phyloP scores from a whole-genome alignment of 1,140 invertebrate species.

The Anastrepha ludens region DNA sequence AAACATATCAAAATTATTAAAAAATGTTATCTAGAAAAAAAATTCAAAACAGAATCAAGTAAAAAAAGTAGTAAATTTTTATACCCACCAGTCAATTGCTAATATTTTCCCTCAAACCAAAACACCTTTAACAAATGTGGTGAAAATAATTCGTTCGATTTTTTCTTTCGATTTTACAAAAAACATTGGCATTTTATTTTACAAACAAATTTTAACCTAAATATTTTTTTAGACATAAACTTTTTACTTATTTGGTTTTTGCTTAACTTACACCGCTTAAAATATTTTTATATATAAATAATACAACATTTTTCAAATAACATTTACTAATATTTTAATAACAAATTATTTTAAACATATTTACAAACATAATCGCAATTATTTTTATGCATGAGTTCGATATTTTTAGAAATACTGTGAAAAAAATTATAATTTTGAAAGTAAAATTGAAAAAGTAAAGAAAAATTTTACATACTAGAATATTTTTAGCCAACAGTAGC shows the following conservation, averaged over 20 bases:
- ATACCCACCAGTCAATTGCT: slow-evolving; percentile 23
- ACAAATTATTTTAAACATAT: slow-evolving; percentile 17
- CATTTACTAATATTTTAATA: background rate
- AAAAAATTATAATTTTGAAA: too few relatives aligned
- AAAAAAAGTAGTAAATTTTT: background rate
- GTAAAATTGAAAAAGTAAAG: too few relatives aligned
- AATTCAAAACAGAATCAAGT: background rate
- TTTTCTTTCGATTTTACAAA: slow-evolving; percentile 41
- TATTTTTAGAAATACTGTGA: too few relatives aligned
- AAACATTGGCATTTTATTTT: slow-evolving; percentile 41
- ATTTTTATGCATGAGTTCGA: background rate
- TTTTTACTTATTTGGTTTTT: slow-evolving; percentile 3
- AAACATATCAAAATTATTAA: background rate
- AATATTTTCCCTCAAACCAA: too few relatives aligned
- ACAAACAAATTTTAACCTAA: slow-evolving; percentile 24
- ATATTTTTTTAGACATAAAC: background rate
- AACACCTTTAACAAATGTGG: background rate
- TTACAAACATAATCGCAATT: slow-evolving; percentile 40
- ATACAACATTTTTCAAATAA: background rate
- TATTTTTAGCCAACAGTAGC: too few relatives aligned
- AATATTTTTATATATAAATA: slow-evolving; percentile 23
- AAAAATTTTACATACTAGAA: too few relatives aligned
- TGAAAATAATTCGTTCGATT: background rate
- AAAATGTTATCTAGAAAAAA: background rate
- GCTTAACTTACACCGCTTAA: slow-evolving; percentile 29